Percentiles rank a stretch among this genome's conserved stretches.
Conservation (phyloP, 2,113 vertebrate species). For the Romanogobio albipinnatus region DNA sequence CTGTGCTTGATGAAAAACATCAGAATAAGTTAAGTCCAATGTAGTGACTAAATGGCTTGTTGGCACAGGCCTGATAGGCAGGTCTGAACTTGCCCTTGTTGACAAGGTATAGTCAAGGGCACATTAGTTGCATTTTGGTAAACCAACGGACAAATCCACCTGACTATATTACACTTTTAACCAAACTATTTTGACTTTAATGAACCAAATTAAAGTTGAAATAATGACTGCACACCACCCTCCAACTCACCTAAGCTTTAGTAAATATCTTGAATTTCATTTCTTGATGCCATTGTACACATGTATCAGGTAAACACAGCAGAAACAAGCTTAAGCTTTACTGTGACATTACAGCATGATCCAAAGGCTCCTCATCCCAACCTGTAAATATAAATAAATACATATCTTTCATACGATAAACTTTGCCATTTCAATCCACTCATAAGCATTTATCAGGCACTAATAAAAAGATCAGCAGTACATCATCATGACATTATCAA, state of each 20-base stretch:
- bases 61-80: slow-evolving; percentile 48
- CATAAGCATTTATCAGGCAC: not conserved
- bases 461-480: not conserved
- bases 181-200: not conserved
- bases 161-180: slow-evolving; percentile 7
- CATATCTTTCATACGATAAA: not conserved
- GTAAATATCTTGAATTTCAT: slow-evolving; percentile 43
- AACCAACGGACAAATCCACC: slow-evolving; percentile 2
- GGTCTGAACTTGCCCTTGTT: slow-evolving; percentile 50
- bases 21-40: not conserved
- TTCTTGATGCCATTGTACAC: slow-evolving; percentile 22
- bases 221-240: not conserved
- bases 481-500: not conserved
- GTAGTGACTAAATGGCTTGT: slow-evolving; percentile 29
- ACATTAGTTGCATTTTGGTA: slow-evolving; percentile 20
- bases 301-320: slow-evolving; percentile 26
- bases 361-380: slow-evolving; percentile 68
- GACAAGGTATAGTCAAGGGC: slow-evolving; percentile 13
- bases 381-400: slow-evolving; percentile 52
- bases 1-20: slow-evolving; percentile 4
- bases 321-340: not conserved
- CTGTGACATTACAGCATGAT: slow-evolving; percentile 70
- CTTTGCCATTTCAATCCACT: not conserved
- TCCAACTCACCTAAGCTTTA: slow-evolving; percentile 53
- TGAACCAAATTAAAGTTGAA: not conserved